Evolutionary conservation across 2,113 vertebrate species (phyloP).

Genomic region (Seriola quinqueradiata): DNA sequence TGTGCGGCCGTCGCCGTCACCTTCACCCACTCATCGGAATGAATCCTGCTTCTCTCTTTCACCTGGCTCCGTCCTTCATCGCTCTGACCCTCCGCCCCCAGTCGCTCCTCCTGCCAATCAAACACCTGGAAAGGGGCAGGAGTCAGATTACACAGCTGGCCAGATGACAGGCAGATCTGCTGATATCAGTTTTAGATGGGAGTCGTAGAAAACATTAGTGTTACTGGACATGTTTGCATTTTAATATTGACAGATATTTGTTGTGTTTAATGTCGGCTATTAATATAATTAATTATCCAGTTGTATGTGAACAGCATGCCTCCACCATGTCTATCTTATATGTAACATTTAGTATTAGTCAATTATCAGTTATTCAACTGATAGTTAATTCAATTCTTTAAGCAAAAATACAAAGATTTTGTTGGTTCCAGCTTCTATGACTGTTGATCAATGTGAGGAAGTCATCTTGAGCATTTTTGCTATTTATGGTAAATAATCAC

Average conservation of each 20-base stretch:
- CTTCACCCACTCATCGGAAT: constrained; percentile 86
- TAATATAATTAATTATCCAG: background rate
- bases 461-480: background rate
- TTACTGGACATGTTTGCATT: background rate
- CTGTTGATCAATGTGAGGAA: background rate
- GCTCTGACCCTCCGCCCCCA: constrained; percentile 71
- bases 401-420: background rate
- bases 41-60: constrained; percentile 50
- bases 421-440: background rate
- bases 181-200: background rate
- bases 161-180: background rate
- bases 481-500: background rate
- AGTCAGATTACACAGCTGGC: background rate
- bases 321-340: too few species aligned
- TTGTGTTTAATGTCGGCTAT: too few species aligned
- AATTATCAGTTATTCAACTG: constrained; percentile 12
- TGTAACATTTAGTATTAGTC: background rate
- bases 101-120: constrained; percentile 76
- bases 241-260: too few species aligned
- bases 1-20: constrained; percentile 79
- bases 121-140: constrained; percentile 50
- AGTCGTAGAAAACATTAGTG: background rate
- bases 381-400: background rate
- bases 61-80: constrained; percentile 72
- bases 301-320: background rate